A percentile compares a stretch with the other conserved stretches of the same genome.
phyloP scores from a whole-genome alignment of 2,797 vertebrate genomes.

The Diglossa cyanea region DNA sequence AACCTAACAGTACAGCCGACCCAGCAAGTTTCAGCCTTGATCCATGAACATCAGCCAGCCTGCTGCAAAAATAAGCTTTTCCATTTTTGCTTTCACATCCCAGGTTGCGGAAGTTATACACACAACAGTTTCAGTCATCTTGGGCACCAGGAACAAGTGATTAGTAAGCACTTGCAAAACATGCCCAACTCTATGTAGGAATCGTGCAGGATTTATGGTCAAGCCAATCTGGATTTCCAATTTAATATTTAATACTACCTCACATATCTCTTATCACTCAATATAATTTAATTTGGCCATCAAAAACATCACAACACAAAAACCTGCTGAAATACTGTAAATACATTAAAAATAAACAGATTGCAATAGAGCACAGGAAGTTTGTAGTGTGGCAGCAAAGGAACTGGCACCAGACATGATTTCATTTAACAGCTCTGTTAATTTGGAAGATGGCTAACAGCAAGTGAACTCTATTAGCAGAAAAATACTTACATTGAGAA shows the following conservation, averaged over 20 bases:
- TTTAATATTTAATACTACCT: background rate
- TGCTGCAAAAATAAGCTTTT: background rate
- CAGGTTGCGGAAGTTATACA: background rate
- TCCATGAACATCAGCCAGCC: background rate
- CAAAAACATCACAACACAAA: background rate
- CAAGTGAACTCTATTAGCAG: background rate
- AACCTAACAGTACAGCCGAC: accelerated
- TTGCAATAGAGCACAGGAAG: background rate
- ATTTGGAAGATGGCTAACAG: background rate
- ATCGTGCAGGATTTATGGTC: background rate
- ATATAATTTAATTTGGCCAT: background rate
- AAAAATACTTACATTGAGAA: background rate
- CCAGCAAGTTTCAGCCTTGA: background rate
- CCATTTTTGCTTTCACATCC: background rate
- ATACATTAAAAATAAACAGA: background rate
- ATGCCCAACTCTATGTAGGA: accelerated
- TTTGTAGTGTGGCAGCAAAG: background rate
- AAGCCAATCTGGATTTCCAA: background rate
- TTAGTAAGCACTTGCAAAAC: background rate
- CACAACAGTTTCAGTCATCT: background rate
- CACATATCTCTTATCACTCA: background rate
- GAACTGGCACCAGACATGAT: background rate
- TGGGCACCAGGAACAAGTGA: background rate
- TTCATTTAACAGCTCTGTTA: background rate
- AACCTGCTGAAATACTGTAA: background rate